Percentiles rank a stretch among this genome's conserved stretches.
Evolutionary conservation across 2,113 vertebrate genomes (phyloP).

Genomic region (Brachypteracias leptosomus): DNA sequence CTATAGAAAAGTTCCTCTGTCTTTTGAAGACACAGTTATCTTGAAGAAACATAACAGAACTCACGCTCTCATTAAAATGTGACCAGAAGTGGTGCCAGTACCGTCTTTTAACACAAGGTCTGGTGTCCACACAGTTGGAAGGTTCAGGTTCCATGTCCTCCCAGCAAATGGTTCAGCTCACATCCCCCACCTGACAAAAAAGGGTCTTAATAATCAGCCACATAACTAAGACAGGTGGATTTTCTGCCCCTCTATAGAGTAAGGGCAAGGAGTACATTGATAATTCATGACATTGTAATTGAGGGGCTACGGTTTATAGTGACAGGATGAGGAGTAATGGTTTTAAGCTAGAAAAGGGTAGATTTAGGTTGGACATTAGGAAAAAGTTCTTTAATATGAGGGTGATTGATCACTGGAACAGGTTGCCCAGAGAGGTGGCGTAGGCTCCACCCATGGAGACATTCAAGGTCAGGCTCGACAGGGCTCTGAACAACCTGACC

Average conservation of each 20-base stretch:
- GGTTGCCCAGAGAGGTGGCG: too few species aligned
- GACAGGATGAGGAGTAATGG: too few species aligned
- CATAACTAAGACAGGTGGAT: neutral
- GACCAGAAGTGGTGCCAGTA: neutral
- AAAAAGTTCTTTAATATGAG: too few species aligned
- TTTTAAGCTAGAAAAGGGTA: too few species aligned
- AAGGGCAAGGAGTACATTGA: neutral
- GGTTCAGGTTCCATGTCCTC: neutral
- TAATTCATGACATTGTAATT: neutral
- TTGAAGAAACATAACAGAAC: neutral
- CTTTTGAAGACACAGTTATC: neutral
- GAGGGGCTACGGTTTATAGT: too few species aligned
- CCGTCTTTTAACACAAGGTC: neutral
- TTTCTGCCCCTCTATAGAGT: neutral
- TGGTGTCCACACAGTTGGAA: neutral
- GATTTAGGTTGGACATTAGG: too few species aligned
- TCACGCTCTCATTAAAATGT: neutral
- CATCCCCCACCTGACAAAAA: neutral
- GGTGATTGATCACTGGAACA: too few species aligned
- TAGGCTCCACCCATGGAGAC: too few species aligned
- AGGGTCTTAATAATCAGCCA: neutral
- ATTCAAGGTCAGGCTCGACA: too few species aligned
- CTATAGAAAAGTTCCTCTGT: neutral
- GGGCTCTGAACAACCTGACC: too few species aligned
- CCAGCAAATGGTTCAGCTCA: neutral